A percentile compares a stretch with the other conserved stretches of the same genome.
Evolutionary conservation across 1,140 invertebrate genomes (phyloP).

Genomic region (Drosophila obscura): DNA sequence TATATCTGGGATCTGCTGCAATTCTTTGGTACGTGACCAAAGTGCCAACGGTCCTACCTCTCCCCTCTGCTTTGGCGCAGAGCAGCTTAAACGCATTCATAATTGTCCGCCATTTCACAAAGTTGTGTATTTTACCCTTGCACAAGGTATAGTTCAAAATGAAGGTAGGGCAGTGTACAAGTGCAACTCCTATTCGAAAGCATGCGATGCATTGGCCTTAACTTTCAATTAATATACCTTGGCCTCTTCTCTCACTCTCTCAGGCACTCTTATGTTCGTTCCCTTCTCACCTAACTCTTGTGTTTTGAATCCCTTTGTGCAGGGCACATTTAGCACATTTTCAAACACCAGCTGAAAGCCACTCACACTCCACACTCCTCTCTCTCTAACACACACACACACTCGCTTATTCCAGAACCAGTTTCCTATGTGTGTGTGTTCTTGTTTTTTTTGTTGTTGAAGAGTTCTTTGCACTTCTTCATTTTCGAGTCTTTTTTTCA

Average conservation of each 20-base stretch:
- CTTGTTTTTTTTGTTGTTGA: not conserved
- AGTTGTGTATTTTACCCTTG: constrained; percentile 39
- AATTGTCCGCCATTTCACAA: constrained; percentile 48
- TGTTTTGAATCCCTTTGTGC: constrained; percentile 50
- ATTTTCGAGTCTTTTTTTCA: constrained; percentile 13
- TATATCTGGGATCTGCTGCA: constrained; percentile 38
- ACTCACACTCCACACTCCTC: constrained; percentile 3
- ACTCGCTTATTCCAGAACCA: constrained; percentile 43
- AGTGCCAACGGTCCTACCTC: constrained; percentile 44
- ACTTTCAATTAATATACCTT: too few relatives aligned
- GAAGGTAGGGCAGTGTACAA: too few relatives aligned
- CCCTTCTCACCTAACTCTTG: not conserved
- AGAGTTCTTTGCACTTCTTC: constrained; percentile 55
- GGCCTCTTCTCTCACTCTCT: too few relatives aligned
- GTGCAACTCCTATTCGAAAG: too few relatives aligned
- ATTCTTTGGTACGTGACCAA: constrained; percentile 49
- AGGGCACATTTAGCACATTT: constrained; percentile 71
- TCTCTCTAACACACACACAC: constrained; percentile 1
- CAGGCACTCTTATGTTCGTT: too few relatives aligned
- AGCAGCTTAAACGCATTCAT: constrained; percentile 27
- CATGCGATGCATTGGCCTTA: too few relatives aligned
- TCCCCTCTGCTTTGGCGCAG: constrained; percentile 19
- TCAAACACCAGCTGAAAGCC: constrained; percentile 61
- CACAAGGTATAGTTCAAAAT: too few relatives aligned
- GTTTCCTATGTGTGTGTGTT: constrained; percentile 17